Conservation (phyloP, 2,113 vertebrate genomes). For the Halcyon senegalensis region DNA sequence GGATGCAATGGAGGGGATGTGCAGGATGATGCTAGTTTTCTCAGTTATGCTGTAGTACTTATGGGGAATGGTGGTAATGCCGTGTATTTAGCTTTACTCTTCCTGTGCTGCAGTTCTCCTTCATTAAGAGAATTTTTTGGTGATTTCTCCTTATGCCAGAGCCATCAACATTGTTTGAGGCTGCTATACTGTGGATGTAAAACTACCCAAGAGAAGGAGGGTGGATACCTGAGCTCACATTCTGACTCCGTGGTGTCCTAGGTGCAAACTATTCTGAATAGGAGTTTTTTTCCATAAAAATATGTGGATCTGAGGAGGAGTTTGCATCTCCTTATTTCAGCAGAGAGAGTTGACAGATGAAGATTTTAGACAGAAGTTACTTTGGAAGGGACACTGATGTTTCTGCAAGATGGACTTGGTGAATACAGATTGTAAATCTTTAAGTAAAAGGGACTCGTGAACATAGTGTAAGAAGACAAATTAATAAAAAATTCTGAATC, state of each 20-base stretch:
- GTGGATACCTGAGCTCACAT: background rate
- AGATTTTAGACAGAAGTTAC: background rate
- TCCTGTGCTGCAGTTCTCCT: background rate
- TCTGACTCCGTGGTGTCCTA: fast-evolving
- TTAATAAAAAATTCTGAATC: background rate
- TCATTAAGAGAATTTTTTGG: background rate
- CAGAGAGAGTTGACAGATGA: background rate
- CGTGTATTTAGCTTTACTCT: background rate
- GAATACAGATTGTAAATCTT: background rate
- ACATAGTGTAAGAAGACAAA: background rate
- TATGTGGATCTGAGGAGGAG: background rate
- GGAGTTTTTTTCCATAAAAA: background rate
- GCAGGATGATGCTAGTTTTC: background rate
- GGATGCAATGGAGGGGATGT: background rate
- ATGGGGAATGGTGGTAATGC: background rate
- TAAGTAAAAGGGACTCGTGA: background rate
- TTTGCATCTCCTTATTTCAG: background rate
- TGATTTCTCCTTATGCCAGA: background rate
- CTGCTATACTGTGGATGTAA: background rate
- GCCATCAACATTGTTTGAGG: background rate
- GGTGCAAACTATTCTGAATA: background rate
- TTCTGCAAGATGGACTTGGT: background rate
- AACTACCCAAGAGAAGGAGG: background rate
- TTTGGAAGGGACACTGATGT: background rate
- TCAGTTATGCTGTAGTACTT: background rate